Evolutionary conservation across 2,113 vertebrate species (phyloP).

Genomic region (Leptodactylus fuscus): DNA sequence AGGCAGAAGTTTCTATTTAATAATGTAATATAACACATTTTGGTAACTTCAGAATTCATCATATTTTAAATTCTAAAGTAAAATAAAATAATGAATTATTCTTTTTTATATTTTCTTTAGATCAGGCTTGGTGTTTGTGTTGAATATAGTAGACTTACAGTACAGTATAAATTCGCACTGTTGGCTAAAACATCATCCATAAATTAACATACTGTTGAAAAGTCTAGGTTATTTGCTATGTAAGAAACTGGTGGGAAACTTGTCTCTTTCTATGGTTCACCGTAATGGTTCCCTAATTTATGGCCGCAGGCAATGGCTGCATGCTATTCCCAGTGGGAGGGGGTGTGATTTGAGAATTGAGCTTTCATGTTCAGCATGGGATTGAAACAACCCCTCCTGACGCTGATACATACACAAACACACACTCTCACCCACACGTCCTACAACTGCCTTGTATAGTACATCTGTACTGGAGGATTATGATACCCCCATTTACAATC

Average conservation of each 20-base stretch:
- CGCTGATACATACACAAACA: conserved; percentile 7
- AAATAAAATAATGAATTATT: no score
- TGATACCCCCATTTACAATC: neutral
- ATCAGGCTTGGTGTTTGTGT: no score
- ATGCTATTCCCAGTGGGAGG: conserved; percentile 41
- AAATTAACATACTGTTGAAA: no score
- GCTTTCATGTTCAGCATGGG: conserved; percentile 16
- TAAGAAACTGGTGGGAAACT: conserved; percentile 51
- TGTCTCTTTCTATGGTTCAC: conserved; percentile 14
- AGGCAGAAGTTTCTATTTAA: no score
- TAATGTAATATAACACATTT: no score
- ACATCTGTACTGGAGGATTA: neutral
- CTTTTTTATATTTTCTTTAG: no score
- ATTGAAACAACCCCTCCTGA: conserved; percentile 7
- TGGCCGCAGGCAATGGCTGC: conserved; percentile 37
- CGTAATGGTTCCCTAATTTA: conserved; percentile 49
- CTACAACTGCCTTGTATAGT: neutral
- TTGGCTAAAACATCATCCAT: no score
- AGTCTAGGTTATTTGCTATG: no score
- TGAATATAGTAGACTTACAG: no score
- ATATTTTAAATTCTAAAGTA: no score
- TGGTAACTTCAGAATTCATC: no score
- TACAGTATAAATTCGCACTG: no score
- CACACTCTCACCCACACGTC: neutral
- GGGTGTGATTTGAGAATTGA: conserved; percentile 10